Evolutionary conservation across 2,888 invertebrate species (phyloP).

Genomic region (Criorhina ranunculi): DNA sequence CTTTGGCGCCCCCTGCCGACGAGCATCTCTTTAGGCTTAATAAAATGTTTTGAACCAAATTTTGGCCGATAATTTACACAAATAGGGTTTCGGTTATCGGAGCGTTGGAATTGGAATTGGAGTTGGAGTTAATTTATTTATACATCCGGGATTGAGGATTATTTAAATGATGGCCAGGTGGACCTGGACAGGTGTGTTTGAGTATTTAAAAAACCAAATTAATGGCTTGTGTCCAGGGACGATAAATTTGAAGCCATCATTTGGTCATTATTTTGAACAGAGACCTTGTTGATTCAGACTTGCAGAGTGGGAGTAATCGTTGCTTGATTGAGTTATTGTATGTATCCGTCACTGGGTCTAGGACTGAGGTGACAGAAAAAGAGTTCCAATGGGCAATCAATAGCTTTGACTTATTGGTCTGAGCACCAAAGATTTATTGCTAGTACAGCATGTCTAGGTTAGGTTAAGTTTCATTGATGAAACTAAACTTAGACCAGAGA

Average conservation of each 20-base stretch:
- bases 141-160: conserved; percentile 4
- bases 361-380: no score
- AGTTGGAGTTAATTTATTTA: conserved; percentile 18
- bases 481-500: no score
- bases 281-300: not conserved
- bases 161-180: conserved; percentile 6
- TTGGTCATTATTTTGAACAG: not conserved
- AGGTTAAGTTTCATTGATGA: no score
- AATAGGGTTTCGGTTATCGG: conserved; percentile 14
- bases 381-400: no score
- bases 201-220: conserved; percentile 25
- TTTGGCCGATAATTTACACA: conserved; percentile 30
- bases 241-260: conserved; percentile 17
- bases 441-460: no score
- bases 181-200: conserved; percentile 24
- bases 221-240: conserved; percentile 13
- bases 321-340: not conserved
- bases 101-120: not conserved
- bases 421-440: no score
- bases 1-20: not conserved
- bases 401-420: no score
- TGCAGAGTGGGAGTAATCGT: not conserved
- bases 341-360: no score
- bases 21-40: conserved; percentile 22
- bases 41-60: conserved; percentile 27